phyloP scores from a whole-genome alignment of 2,113 vertebrate genomes.

The Formicarius rufipectus region DNA sequence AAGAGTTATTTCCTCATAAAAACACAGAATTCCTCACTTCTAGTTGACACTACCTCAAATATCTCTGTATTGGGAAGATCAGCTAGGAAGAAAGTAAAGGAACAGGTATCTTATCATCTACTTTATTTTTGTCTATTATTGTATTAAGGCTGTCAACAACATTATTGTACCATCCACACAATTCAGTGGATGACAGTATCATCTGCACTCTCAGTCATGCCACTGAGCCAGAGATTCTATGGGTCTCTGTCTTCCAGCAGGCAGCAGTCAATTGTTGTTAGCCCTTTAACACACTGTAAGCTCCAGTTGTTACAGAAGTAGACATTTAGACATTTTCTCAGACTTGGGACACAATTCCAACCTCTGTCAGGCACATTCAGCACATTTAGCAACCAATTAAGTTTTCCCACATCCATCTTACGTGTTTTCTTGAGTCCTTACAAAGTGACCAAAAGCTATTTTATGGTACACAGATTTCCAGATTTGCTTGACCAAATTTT shows the following conservation, averaged over 20 bases:
- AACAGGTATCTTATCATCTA: neutral
- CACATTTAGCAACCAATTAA: neutral
- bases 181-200: neutral
- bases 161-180: neutral
- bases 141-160: neutral
- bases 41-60: neutral
- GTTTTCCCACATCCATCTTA: accelerated
- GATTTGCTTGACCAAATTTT: neutral
- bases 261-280: neutral
- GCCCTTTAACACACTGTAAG: neutral
- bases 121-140: neutral
- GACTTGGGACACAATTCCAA: neutral
- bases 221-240: accelerated
- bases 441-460: neutral
- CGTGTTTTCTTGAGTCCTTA: neutral
- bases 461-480: neutral
- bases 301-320: neutral
- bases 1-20: neutral
- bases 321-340: neutral
- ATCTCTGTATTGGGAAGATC: neutral
- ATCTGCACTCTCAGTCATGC: neutral
- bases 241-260: neutral
- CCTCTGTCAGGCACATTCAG: neutral
- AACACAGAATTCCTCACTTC: neutral
- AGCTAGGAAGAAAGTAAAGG: neutral